Evolutionary conservation across 2,888 invertebrate genomes (phyloP).

Genomic region (Pristionchus maxplancki): DNA sequence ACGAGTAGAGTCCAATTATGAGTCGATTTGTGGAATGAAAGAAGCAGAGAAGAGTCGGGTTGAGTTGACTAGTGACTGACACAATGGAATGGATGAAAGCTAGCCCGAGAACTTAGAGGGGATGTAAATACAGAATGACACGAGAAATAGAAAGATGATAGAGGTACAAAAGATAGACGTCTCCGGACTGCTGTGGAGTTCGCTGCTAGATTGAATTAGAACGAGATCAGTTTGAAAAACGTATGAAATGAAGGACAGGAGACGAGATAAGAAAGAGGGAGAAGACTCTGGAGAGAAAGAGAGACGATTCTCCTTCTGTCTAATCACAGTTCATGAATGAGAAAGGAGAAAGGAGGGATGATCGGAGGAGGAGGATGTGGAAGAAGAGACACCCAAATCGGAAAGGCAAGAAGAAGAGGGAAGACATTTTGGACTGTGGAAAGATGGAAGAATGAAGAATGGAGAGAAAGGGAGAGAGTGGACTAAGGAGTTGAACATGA

Average conservation of each 20-base stretch:
- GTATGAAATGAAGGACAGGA: not conserved
- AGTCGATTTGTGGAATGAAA: constrained; percentile 29
- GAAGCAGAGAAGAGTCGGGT: not conserved
- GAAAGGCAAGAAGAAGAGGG: not conserved
- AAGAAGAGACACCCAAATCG: not conserved
- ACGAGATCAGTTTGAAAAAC: too few species aligned
- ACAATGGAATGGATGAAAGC: constrained; percentile 1
- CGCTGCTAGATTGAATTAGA: too few species aligned
- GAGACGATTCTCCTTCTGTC: not conserved
- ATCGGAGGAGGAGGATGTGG: too few species aligned
- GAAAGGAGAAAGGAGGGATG: too few species aligned
- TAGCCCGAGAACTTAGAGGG: not conserved
- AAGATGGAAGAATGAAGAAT: not conserved
- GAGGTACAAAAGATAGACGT: not conserved
- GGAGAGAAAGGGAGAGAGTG: constrained; percentile 1
- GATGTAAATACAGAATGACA: not conserved
- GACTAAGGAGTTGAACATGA: constrained; percentile 5
- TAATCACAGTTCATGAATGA: too few species aligned
- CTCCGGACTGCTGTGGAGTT: too few species aligned
- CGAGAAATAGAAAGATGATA: not conserved
- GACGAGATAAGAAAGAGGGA: not conserved
- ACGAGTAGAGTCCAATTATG: constrained; percentile 24
- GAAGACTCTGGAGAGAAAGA: not conserved
- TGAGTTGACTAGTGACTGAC: constrained; percentile 18
- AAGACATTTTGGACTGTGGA: not conserved